Conservation (phyloP, 2,888 invertebrate genomes). For the Orthosia gothica region DNA sequence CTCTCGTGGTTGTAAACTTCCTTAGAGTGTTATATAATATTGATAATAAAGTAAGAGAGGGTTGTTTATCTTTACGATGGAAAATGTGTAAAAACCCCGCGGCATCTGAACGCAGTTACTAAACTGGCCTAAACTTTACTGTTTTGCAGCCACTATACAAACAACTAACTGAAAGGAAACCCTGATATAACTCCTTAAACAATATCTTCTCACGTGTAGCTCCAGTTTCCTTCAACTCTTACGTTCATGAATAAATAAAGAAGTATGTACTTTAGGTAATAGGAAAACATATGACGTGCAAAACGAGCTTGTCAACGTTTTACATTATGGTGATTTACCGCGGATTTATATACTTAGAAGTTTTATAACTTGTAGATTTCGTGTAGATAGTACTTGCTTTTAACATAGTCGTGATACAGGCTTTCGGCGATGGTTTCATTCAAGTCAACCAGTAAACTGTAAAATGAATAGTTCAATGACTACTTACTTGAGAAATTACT, state of each 20-base stretch:
- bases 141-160: constrained; percentile 7
- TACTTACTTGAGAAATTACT: too few species aligned
- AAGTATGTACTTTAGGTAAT: constrained; percentile 47
- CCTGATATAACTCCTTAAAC: constrained; percentile 10
- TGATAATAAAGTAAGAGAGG: constrained; percentile 10
- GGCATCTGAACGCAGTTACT: not conserved
- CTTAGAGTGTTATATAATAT: not conserved
- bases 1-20: not conserved
- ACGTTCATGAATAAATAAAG: constrained; percentile 50
- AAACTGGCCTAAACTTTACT: constrained; percentile 10
- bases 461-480: not conserved
- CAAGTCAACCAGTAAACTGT: not conserved
- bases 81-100: constrained; percentile 8
- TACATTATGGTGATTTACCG: constrained; percentile 27
- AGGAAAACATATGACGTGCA: constrained; percentile 38
- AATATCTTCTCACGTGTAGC: constrained; percentile 38
- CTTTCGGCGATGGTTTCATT: too few species aligned
- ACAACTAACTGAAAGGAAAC: constrained; percentile 31
- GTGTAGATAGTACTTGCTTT: not conserved
- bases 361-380: constrained; percentile 17
- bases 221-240: constrained; percentile 39
- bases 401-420: not conserved
- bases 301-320: constrained; percentile 31
- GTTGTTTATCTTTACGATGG: constrained; percentile 11
- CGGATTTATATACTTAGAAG: not conserved